Conservation (phyloP, 2,113 vertebrate genomes). For the Halcyon malimbica region DNA sequence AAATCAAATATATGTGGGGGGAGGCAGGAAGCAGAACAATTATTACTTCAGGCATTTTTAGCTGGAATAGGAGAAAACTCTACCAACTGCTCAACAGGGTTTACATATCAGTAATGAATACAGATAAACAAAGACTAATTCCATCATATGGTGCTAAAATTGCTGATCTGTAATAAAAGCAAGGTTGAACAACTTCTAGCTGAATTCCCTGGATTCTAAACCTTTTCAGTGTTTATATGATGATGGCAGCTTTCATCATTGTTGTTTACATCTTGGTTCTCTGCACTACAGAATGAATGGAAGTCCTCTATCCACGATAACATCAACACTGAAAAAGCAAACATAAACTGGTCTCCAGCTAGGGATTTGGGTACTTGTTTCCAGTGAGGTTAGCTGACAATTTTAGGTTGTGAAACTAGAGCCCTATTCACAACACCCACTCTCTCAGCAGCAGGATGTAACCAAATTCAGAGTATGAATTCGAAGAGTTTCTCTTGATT, state of each 20-base stretch:
- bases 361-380: neutral
- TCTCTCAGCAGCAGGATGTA: neutral
- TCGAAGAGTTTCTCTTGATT: neutral
- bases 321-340: neutral
- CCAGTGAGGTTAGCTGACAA: neutral
- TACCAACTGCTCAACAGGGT: neutral
- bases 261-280: neutral
- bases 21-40: neutral
- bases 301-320: neutral
- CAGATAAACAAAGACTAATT: neutral
- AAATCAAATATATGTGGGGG: neutral
- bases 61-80: neutral
- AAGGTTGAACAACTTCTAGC: neutral
- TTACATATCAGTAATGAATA: neutral
- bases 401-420: neutral
- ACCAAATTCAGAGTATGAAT: neutral
- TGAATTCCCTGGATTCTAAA: neutral
- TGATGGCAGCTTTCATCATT: neutral
- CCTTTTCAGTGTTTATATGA: neutral
- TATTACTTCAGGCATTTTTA: neutral
- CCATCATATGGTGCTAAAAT: neutral
- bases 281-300: neutral
- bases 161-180: neutral
- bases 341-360: neutral
- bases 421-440: neutral